phyloP scores from a whole-genome alignment of 2,797 vertebrate genomes.

The Phyllotis vaccarum region DNA sequence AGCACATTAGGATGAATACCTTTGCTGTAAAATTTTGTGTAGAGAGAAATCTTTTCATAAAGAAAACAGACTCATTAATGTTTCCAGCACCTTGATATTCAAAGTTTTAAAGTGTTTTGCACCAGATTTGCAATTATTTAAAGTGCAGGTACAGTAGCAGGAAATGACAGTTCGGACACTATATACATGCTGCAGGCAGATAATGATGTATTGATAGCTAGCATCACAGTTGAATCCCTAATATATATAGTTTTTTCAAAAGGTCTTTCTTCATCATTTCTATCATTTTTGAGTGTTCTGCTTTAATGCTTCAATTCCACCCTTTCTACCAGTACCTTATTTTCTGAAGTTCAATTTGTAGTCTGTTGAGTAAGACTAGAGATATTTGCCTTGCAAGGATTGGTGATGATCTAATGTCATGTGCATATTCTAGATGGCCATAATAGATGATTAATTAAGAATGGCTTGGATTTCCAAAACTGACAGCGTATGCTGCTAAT shows the following conservation, averaged over 20 bases:
- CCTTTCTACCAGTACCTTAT: neutral
- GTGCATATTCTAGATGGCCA: no score
- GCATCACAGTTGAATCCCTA: neutral
- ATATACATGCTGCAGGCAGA: neutral
- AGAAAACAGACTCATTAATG: neutral
- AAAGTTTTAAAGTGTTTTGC: neutral
- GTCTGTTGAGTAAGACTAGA: neutral
- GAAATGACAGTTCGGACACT: neutral
- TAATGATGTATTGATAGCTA: neutral
- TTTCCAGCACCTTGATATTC: neutral
- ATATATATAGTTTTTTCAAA: neutral
- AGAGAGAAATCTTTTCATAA: neutral
- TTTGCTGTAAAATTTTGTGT: neutral
- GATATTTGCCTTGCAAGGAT: neutral
- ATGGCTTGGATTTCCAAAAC: neutral
- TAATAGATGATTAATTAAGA: neutral
- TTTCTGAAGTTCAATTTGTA: neutral
- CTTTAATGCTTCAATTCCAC: neutral
- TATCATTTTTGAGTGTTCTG: neutral
- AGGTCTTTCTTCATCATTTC: slow-evolving; percentile 8
- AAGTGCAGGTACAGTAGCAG: neutral
- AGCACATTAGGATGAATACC: neutral
- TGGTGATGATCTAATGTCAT: neutral
- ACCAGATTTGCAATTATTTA: neutral
- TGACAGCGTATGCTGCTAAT: neutral